A percentile compares a stretch with the other conserved stretches of the same genome.
Conservation (phyloP, 2,888 invertebrate genomes). For the Temnothorax ravouxi region DNA sequence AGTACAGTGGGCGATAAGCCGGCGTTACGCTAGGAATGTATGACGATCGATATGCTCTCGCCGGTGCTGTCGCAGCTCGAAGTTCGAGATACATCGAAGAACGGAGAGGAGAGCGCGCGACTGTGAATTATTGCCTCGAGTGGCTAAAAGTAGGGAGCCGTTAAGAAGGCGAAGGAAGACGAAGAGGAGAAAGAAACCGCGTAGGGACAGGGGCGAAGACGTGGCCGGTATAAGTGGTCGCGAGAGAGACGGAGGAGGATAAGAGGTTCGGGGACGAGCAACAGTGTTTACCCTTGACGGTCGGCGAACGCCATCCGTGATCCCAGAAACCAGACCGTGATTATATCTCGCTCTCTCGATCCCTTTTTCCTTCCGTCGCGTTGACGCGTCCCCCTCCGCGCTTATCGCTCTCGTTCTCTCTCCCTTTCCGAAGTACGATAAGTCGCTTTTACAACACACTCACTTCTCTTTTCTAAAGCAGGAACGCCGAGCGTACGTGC, state of each 20-base stretch:
- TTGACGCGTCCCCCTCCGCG: neutral
- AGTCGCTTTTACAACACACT: slow-evolving; percentile 33
- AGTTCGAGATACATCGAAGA: slow-evolving; percentile 8
- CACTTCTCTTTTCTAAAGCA: slow-evolving; percentile 25
- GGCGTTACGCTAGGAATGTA: slow-evolving; percentile 9
- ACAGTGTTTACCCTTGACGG: slow-evolving; percentile 76
- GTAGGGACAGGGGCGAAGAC: neutral
- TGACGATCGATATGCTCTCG: slow-evolving; percentile 25
- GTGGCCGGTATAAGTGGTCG: neutral
- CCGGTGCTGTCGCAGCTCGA: neutral
- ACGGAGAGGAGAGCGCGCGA: slow-evolving; percentile 23
- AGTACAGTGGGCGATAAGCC: neutral
- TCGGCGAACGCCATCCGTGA: slow-evolving; percentile 76
- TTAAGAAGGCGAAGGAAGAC: slow-evolving; percentile 56
- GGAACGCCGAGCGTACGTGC: neutral
- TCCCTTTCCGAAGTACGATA: slow-evolving; percentile 28
- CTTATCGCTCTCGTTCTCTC: slow-evolving; percentile 4
- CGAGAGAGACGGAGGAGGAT: slow-evolving; percentile 35
- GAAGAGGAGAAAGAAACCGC: slow-evolving; percentile 36
- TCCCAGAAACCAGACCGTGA: slow-evolving; percentile 78
- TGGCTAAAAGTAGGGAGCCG: slow-evolving; percentile 69
- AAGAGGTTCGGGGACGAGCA: slow-evolving; percentile 71
- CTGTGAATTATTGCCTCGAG: slow-evolving; percentile 76
- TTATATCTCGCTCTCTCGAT: slow-evolving; percentile 51
- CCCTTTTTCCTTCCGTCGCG: slow-evolving; percentile 9